Evolutionary conservation across 2,797 vertebrate genomes (phyloP).

Genomic region (Vireo griseus): DNA sequence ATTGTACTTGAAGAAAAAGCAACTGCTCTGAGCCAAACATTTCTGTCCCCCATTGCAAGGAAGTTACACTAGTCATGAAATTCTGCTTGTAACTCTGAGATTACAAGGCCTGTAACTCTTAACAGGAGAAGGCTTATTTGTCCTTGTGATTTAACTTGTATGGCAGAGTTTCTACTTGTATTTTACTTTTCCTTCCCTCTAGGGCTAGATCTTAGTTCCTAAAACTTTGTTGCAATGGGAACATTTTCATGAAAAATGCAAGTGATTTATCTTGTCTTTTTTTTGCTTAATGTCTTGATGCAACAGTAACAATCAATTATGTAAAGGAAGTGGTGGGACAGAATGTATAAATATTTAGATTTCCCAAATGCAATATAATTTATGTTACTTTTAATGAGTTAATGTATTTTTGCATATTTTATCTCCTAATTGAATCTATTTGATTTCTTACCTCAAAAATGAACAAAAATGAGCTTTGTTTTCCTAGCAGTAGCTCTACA

Average conservation of each 20-base stretch:
- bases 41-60: not conserved
- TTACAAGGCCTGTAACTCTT: not conserved
- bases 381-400: not conserved
- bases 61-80: not conserved
- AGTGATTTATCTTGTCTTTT: not conserved
- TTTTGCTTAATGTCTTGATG: not conserved
- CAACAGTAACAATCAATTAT: not conserved
- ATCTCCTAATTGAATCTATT: not conserved
- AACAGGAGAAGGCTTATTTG: not conserved
- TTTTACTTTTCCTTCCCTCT: not conserved
- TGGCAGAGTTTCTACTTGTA: not conserved
- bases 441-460: not conserved
- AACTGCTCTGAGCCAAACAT: not conserved
- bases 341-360: not conserved
- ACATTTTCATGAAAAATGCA: not conserved
- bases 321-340: not conserved
- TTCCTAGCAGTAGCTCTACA: conserved; percentile 24
- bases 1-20: not conserved
- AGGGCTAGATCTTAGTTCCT: not conserved
- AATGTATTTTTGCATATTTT: not conserved
- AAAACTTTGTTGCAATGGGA: not conserved
- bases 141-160: not conserved
- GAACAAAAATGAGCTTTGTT: not conserved
- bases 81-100: not conserved
- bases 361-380: not conserved